Evolutionary conservation across 2,797 vertebrate species (phyloP).

Genomic region (Lepilemur ruficaudatus): DNA sequence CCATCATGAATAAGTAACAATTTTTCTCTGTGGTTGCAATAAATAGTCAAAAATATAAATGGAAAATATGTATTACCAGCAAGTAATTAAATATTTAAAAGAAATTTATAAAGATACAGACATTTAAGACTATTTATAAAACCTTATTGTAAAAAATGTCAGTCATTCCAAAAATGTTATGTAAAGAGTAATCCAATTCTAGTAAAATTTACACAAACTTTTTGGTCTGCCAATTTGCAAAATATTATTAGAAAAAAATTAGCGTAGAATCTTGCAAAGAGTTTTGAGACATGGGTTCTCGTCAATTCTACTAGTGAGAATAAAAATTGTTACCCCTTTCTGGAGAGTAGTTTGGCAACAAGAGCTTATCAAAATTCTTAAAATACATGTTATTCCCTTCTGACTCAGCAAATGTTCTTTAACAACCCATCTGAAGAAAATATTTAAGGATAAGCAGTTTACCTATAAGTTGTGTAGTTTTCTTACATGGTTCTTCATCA

Average conservation of each 20-base stretch:
- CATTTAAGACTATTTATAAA: neutral
- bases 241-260: neutral
- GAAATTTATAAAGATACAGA: neutral
- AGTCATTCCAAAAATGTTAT: neutral
- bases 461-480: neutral
- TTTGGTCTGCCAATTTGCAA: neutral
- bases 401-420: neutral
- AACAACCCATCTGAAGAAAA: neutral
- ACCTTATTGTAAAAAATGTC: neutral
- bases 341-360: neutral
- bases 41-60: neutral
- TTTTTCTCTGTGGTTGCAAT: neutral
- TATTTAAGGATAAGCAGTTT: neutral
- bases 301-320: neutral
- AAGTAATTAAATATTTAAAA: neutral
- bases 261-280: neutral
- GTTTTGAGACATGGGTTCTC: neutral
- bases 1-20: neutral
- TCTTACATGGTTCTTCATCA: neutral
- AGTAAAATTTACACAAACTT: neutral
- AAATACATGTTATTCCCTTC: neutral
- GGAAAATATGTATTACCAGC: neutral
- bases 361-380: neutral
- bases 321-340: neutral
- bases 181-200: neutral